A percentile compares a stretch with the other conserved stretches of the same genome.
phyloP scores from a whole-genome alignment of 2,797 vertebrate genomes.

The Remorina albescens region DNA sequence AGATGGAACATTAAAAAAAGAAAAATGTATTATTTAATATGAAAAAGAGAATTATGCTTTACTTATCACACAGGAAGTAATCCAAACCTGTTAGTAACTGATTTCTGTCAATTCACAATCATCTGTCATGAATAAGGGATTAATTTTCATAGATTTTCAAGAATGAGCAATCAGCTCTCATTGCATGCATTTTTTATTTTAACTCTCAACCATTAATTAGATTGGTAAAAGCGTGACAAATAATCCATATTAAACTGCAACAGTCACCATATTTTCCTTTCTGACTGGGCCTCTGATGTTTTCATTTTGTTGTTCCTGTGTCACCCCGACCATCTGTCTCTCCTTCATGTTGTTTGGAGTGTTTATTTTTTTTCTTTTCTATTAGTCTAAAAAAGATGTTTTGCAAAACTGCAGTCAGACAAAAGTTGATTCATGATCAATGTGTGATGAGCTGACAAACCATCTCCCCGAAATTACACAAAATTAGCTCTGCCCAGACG shows the following conservation, averaged over 20 bases:
- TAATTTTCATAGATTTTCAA: conserved; percentile 37
- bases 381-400: background rate
- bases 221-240: conserved; percentile 33
- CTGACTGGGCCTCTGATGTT: conserved; percentile 5
- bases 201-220: conserved; percentile 40
- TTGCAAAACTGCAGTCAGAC: background rate
- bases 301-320: background rate
- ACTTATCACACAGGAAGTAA: conserved; percentile 36
- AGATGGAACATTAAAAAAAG: conserved; percentile 45
- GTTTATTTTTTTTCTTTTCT: background rate
- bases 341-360: background rate
- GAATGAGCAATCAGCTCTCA: conserved; percentile 45
- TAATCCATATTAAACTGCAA: conserved; percentile 23
- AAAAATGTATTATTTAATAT: conserved; percentile 25
- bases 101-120: conserved; percentile 39
- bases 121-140: conserved; percentile 31
- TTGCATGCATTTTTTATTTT: conserved; percentile 43
- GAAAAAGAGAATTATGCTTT: conserved; percentile 9
- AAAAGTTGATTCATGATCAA: conserved; percentile 1
- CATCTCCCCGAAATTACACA: conserved; percentile 24
- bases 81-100: conserved; percentile 32
- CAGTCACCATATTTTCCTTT: conserved; percentile 11
- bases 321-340: conserved; percentile 6
- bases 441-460: conserved; percentile 3
- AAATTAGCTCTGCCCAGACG: background rate